Conservation (phyloP, 2,113 vertebrate genomes). For the Acanthisitta chloris region DNA sequence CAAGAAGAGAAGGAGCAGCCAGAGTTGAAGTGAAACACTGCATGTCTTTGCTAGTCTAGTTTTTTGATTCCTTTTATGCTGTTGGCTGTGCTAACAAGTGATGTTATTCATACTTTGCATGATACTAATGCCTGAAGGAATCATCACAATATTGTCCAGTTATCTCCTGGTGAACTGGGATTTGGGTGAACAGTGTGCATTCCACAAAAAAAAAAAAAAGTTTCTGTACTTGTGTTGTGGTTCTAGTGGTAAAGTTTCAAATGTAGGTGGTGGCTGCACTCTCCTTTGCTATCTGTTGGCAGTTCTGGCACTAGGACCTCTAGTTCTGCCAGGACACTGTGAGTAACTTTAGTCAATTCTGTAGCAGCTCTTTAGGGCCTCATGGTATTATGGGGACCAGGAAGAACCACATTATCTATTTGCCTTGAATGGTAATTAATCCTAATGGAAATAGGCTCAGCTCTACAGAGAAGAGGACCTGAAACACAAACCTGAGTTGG, state of each 20-base stretch:
- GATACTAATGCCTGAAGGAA: not conserved
- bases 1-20: not conserved
- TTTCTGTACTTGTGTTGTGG: not conserved
- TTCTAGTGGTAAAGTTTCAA: not conserved
- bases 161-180: not conserved
- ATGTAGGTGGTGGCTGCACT: not conserved
- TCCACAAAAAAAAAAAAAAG: not conserved
- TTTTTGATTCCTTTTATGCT: not conserved
- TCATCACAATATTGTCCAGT: not conserved
- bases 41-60: not conserved
- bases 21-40: not conserved
- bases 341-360: not conserved
- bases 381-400: not conserved
- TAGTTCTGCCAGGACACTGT: not conserved
- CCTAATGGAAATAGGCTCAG: not conserved
- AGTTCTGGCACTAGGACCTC: not conserved
- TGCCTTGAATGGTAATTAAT: not conserved
- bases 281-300: not conserved
- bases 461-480: not conserved
- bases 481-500: not conserved
- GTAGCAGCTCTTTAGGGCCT: not conserved
- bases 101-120: not conserved
- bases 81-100: not conserved
- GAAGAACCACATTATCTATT: not conserved
- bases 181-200: not conserved